These are phyloP conservation scores for Dipus sagitta DNA, from an alignment of 2,797 vertebrate genomes.

Conservation along the genomic window DNA sequence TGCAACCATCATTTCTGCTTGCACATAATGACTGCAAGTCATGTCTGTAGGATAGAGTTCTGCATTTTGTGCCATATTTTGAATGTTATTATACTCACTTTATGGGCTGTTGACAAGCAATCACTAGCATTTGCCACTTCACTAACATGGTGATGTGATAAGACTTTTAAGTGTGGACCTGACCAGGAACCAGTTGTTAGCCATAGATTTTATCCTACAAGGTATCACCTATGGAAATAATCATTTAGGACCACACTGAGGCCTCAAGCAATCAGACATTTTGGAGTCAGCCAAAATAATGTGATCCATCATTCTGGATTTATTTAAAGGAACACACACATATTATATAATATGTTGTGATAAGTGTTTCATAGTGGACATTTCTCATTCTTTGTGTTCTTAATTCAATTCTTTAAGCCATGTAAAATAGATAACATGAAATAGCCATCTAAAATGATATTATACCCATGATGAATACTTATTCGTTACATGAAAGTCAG, in stretches of 20 bases:
- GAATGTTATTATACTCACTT: background rate
- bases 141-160: background rate
- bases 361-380: background rate
- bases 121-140: background rate
- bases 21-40: background rate
- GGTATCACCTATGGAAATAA: background rate
- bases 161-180: conserved; percentile 7
- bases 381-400: background rate
- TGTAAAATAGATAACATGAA: background rate
- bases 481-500: conserved; percentile 32
- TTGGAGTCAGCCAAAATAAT: background rate
- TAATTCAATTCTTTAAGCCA: conserved; percentile 16
- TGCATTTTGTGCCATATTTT: conserved; percentile 10
- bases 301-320: background rate
- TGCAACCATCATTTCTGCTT: background rate
- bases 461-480: background rate
- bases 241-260: background rate
- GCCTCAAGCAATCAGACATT: background rate
- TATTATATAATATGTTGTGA: conserved; percentile 14
- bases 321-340: conserved; percentile 28
- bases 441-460: conserved; percentile 18
- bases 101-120: conserved; percentile 24
- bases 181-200: background rate
- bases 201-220: background rate
- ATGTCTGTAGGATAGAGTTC: background rate